Evolutionary conservation across 2,113 vertebrate species (phyloP).

Genomic region (Cygnus atratus): DNA sequence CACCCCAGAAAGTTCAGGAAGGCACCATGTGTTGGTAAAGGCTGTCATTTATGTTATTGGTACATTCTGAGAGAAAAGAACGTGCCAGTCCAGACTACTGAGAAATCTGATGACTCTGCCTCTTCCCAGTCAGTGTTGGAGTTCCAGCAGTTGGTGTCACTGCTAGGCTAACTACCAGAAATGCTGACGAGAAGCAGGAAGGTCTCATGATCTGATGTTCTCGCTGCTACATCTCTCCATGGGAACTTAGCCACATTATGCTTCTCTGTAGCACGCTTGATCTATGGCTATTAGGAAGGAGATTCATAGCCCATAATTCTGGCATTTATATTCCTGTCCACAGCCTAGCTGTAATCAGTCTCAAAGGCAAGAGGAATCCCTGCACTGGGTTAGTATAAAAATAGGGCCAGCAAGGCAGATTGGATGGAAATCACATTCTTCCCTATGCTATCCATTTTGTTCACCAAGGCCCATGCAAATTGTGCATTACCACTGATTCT

Average conservation of each 20-base stretch:
- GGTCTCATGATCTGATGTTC: background rate
- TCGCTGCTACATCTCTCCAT: background rate
- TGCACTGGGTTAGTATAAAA: background rate
- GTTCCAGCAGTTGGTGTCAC: background rate
- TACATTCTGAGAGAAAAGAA: background rate
- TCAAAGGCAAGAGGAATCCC: background rate
- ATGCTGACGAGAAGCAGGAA: background rate
- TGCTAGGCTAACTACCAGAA: background rate
- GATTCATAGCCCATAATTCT: background rate
- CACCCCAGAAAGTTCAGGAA: background rate
- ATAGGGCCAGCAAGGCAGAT: background rate
- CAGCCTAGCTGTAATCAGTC: background rate
- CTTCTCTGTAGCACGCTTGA: background rate
- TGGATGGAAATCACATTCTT: background rate
- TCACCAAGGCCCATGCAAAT: background rate
- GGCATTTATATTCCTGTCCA: background rate
- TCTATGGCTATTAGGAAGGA: background rate
- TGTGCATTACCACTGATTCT: background rate
- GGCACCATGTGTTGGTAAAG: background rate
- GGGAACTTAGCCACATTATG: background rate
- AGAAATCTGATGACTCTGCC: background rate
- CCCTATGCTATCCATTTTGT: background rate
- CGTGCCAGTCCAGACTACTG: background rate
- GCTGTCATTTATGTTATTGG: background rate
- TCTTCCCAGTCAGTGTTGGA: background rate